Conservation (phyloP, 2,797 vertebrate species). For the Poecilia picta region DNA sequence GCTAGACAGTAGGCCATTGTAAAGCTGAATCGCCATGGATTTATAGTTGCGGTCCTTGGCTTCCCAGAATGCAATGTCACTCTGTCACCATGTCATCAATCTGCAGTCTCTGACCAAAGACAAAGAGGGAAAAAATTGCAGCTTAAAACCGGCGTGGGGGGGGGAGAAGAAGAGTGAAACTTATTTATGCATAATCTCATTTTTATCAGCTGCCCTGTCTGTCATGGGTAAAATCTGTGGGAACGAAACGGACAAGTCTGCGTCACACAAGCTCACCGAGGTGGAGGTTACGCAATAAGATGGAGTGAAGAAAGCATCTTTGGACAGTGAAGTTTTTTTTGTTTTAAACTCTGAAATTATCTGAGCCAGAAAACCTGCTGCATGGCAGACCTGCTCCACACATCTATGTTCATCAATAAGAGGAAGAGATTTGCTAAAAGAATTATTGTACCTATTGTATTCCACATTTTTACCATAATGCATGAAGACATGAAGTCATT, state of each 20-base stretch:
- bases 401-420: not conserved
- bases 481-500: slow-evolving; percentile 7
- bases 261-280: not conserved
- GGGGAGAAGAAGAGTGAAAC: slow-evolving; percentile 36
- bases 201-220: slow-evolving; percentile 58
- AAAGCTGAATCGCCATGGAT: slow-evolving; percentile 72
- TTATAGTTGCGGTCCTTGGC: slow-evolving; percentile 70
- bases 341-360: not conserved
- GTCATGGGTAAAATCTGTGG: slow-evolving; percentile 39
- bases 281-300: not conserved
- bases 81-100: slow-evolving; percentile 74
- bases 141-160: slow-evolving; percentile 25
- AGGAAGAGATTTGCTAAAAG: not conserved
- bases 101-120: slow-evolving; percentile 62
- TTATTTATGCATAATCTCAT: slow-evolving; percentile 55
- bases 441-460: not conserved
- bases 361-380: not conserved
- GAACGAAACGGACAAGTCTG: slow-evolving; percentile 19
- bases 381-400: not conserved
- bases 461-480: not conserved
- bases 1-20: slow-evolving; percentile 79
- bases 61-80: slow-evolving; percentile 82
- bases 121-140: slow-evolving; percentile 32
- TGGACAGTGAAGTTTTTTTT: not conserved
- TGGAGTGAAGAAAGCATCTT: not conserved